Base-by-base conservation (phyloP, 2,888 invertebrate species). In the Tetragonula carbonaria region DNA sequence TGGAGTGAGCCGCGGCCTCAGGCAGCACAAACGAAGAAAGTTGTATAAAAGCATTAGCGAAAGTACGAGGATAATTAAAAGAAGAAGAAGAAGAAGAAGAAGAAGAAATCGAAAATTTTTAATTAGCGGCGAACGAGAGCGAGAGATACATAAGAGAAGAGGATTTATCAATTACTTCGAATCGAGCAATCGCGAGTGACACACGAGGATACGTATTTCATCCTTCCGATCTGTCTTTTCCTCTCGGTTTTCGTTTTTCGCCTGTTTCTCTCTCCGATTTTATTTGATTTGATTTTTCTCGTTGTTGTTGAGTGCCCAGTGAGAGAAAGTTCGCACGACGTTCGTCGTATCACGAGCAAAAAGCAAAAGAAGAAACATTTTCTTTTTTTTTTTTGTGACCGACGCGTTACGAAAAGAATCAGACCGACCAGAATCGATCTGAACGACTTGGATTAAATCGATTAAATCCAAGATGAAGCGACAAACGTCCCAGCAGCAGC, bases 391-490 rank as follows among this genome's bases (percentile, higher is more conserved):
- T 11, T 8, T 84, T 74, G 68, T 80, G 84, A 73, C 53, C 77
- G 65, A 65, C 70, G 21, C 63, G 45, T 45, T 45, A 59, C 80
- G 80, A 80, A 72, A 21, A 18, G 55, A 45, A 11, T 45, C 33
- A 75, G 82, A 82, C 38, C 14, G 57, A 71, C 45, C 38, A 8
- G 38, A 53, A 80, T 75, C 45, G 16, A 51, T 50, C 45, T 21
- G 53, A 51, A 84, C 86, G 78, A 88, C 84, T 89, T 90, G 90
- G 90, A 90, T 90, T 87, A 65, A 59, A 55, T 16, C 62, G 55
- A 71, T 50, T 71, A 93, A 28, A 94, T 95, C 95, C 94, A 96
- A 95, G 95, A 97, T 97, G 97, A 97, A 97, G 96, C 97, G 97
- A 96, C 97, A 97, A 96, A 92, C 94, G 92, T 91, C 92, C 84